These are phyloP conservation scores for Acleris laterana DNA, from an alignment of 2,888 invertebrate genomes.

Conservation along the genomic window DNA sequence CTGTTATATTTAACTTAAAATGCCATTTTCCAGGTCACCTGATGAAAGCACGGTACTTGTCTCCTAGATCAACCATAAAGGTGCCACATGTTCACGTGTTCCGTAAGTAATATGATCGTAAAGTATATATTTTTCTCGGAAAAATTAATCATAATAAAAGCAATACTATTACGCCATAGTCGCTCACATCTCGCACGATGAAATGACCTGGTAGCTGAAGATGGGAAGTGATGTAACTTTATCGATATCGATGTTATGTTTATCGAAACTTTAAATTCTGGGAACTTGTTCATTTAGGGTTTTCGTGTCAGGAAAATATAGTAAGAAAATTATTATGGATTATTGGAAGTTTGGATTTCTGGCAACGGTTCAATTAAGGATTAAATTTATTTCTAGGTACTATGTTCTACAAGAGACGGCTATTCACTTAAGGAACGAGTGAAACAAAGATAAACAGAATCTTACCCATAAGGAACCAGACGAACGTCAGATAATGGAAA, in stretches of 20 bases:
- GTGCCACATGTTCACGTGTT: slow-evolving; percentile 32
- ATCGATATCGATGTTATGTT: slow-evolving; percentile 14
- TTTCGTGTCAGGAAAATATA: too few species aligned
- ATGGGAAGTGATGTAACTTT: slow-evolving; percentile 9
- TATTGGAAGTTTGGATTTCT: too few species aligned
- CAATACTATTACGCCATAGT: slow-evolving; percentile 33
- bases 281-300: background rate
- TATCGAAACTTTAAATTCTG: background rate
- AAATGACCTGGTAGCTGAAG: slow-evolving; percentile 27
- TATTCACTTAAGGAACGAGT: too few species aligned
- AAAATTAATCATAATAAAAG: slow-evolving; percentile 38
- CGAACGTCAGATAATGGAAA: too few species aligned
- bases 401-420: too few species aligned
- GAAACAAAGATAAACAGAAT: too few species aligned
- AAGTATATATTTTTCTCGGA: slow-evolving; percentile 34
- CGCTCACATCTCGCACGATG: slow-evolving; percentile 33
- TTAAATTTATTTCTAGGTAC: too few species aligned
- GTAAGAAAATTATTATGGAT: too few species aligned
- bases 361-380: too few species aligned
- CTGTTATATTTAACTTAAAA: too few species aligned
- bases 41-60: slow-evolving; percentile 20
- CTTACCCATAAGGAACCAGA: too few species aligned
- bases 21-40: background rate
- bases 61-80: slow-evolving; percentile 21
- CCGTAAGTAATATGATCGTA: slow-evolving; percentile 37